Percentiles rank a stretch among this genome's conserved stretches.
phyloP scores from a whole-genome alignment of 1,140 invertebrate genomes.

The Microplitis demolitor region DNA sequence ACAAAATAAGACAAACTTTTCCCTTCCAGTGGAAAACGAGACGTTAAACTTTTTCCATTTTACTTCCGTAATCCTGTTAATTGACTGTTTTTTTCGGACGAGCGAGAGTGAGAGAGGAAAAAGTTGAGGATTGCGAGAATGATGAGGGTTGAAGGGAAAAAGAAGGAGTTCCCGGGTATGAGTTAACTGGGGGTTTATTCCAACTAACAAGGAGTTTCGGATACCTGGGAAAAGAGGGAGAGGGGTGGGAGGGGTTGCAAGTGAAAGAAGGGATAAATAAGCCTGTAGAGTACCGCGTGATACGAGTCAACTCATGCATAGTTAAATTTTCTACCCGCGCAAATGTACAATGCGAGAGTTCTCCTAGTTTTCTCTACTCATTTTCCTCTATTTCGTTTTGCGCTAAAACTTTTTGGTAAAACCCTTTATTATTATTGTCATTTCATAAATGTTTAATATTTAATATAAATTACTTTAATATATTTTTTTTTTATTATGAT shows the following conservation, averaged over 20 bases:
- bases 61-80: slow-evolving; percentile 2
- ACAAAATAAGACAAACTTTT: neutral
- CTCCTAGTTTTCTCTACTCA: neutral
- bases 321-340: neutral
- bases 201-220: neutral
- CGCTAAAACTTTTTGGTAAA: neutral
- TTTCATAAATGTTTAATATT: slow-evolving; percentile 1
- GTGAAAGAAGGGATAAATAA: neutral
- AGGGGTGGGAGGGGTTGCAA: too few species aligned
- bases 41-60: slow-evolving; percentile 20
- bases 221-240: neutral
- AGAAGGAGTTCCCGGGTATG: neutral
- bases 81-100: neutral
- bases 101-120: neutral
- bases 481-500: neutral
- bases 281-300: slow-evolving; percentile 32
- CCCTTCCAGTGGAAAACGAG: neutral
- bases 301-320: slow-evolving; percentile 30
- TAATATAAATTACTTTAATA: neutral
- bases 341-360: neutral
- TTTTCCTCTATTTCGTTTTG: neutral
- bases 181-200: neutral
- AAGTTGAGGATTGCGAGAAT: neutral
- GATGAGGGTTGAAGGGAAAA: neutral
- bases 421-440: neutral